Conservation (phyloP, 2,888 invertebrate genomes). For the Ischnura elegans region DNA sequence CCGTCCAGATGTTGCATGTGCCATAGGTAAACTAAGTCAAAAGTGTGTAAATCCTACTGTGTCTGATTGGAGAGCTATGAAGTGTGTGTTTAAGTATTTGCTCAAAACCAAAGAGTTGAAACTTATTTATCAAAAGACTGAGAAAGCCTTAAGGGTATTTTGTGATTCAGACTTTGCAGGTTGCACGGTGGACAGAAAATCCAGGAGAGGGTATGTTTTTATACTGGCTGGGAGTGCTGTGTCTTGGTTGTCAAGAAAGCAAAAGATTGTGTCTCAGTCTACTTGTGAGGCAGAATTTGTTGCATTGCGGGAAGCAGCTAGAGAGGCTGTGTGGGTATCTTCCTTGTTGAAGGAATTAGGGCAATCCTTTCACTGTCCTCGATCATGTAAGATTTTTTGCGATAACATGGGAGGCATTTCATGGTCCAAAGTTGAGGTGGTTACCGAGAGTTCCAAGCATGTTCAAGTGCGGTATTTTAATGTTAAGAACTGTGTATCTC, state of each 20-base stretch:
- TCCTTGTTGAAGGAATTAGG: no score
- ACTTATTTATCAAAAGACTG: conserved; percentile 68
- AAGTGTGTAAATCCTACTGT: conserved; percentile 61
- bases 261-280: conserved; percentile 65
- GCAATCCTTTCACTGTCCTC: no score
- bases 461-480: background rate
- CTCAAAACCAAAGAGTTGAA: conserved; percentile 67
- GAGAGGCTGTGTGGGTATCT: conserved; percentile 62
- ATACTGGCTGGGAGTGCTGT: conserved; percentile 66
- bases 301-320: conserved; percentile 57
- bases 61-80: conserved; percentile 68
- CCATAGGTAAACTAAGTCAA: conserved; percentile 69
- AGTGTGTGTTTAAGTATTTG: conserved; percentile 69
- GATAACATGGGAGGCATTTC: background rate
- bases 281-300: conserved; percentile 68
- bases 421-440: background rate
- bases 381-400: conserved; percentile 47
- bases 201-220: conserved; percentile 68
- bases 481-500: background rate
- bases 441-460: background rate
- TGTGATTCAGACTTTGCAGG: conserved; percentile 69
- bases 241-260: conserved; percentile 69
- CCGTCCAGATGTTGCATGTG: conserved; percentile 69
- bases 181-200: conserved; percentile 46
- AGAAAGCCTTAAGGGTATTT: conserved; percentile 64